A percentile compares a stretch with the other conserved stretches of the same genome.
Evolutionary conservation across 1,140 invertebrate genomes (phyloP).

Genomic region (Carposina sasakii): DNA sequence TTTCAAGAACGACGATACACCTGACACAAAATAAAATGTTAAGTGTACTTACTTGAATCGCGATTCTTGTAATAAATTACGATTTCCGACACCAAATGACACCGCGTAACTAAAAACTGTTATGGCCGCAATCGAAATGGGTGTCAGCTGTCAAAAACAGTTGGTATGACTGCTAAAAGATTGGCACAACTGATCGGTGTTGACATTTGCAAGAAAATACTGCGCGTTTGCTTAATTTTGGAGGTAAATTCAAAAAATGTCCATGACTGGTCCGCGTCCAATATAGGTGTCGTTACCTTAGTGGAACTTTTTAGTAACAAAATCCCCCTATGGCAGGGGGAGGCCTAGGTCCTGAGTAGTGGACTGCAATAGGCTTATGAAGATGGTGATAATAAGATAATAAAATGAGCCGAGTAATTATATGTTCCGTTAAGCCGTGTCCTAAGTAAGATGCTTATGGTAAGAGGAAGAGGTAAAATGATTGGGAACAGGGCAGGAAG

Average conservation of each 20-base stretch:
- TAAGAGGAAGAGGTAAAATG: too few species aligned
- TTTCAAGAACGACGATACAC: constrained; percentile 18
- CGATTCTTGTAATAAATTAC: constrained; percentile 17
- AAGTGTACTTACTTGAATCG: constrained; percentile 16
- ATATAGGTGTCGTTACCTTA: constrained; percentile 17
- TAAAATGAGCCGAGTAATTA: too few species aligned
- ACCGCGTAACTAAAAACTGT: constrained; percentile 11
- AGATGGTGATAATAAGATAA: too few species aligned
- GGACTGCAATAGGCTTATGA: too few species aligned
- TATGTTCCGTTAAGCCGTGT: too few species aligned
- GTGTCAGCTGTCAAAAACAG: constrained; percentile 14
- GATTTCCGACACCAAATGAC: constrained; percentile 15
- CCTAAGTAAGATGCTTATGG: too few species aligned
- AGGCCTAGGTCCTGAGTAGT: too few species aligned
- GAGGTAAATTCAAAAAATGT: constrained; percentile 19
- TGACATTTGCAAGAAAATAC: constrained; percentile 16
- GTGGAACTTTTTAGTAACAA: too few species aligned
- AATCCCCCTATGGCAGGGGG: too few species aligned
- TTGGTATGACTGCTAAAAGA: constrained; percentile 17
- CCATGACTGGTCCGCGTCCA: constrained; percentile 20
- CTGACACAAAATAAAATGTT: constrained; percentile 14
- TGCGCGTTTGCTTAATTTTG: constrained; percentile 18
- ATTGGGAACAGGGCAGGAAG: too few species aligned
- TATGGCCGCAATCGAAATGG: constrained; percentile 15
- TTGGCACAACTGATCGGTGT: constrained; percentile 16